Evolutionary conservation across 2,888 invertebrate genomes (phyloP).

Genomic region (Apodemia mormo): DNA sequence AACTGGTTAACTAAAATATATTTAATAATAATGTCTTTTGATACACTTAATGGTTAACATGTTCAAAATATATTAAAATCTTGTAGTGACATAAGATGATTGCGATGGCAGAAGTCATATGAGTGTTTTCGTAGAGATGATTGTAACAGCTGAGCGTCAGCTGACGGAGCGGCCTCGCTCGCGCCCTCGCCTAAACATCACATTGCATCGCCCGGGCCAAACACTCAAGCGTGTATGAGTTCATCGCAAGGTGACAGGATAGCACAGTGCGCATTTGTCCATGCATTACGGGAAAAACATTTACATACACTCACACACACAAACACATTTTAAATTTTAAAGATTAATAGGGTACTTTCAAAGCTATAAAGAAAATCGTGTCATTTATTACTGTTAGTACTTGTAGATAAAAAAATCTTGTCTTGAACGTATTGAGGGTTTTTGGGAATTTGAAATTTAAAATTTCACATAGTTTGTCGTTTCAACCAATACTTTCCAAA

Average conservation of each 20-base stretch:
- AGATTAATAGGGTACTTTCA: too few species aligned
- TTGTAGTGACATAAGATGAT: background rate
- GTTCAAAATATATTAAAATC: background rate
- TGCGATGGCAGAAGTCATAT: constrained; percentile 8
- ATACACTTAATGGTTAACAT: background rate
- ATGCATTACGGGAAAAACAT: too few species aligned
- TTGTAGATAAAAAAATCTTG: too few species aligned
- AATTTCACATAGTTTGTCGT: too few species aligned
- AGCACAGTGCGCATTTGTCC: too few species aligned
- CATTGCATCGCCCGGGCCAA: constrained; percentile 21
- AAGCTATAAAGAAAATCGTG: too few species aligned
- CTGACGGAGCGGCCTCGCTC: constrained; percentile 42
- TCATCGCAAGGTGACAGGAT: constrained; percentile 23
- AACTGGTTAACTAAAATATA: background rate
- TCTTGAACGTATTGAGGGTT: too few species aligned
- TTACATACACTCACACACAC: too few species aligned
- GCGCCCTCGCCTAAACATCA: constrained; percentile 23
- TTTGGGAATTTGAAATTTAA: too few species aligned
- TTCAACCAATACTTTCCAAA: too few species aligned
- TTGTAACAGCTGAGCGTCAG: constrained; percentile 67
- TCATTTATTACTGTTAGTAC: too few species aligned
- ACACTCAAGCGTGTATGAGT: constrained; percentile 25
- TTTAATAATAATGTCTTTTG: background rate
- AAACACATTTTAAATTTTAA: too few species aligned
- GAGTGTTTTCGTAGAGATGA: constrained; percentile 49